phyloP scores from a whole-genome alignment of 2,113 vertebrate genomes.

The Carassius gibelio region DNA sequence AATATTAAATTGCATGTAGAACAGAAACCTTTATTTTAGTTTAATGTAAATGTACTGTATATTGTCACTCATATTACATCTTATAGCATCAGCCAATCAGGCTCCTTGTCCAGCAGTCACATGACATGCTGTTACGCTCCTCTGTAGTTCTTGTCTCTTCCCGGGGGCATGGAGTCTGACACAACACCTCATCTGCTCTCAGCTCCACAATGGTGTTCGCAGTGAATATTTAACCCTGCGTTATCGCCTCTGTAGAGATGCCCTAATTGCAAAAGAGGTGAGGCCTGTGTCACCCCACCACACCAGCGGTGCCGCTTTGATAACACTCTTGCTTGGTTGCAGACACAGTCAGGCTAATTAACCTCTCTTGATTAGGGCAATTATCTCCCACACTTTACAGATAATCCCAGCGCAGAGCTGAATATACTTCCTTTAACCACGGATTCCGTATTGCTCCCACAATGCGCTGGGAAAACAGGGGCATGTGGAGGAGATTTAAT shows the following conservation, averaged over 20 bases:
- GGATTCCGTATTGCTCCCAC: slow-evolving; percentile 17
- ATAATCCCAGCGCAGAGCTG: slow-evolving; percentile 64
- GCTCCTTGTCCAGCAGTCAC: slow-evolving; percentile 29
- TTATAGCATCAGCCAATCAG: neutral
- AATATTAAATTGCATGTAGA: neutral
- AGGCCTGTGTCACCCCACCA: slow-evolving; percentile 63
- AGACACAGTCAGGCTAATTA: slow-evolving; percentile 73
- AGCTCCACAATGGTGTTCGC: slow-evolving; percentile 34
- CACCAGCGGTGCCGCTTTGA: slow-evolving; percentile 63
- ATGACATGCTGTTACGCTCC: slow-evolving; percentile 19
- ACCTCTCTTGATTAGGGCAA: slow-evolving; percentile 80
- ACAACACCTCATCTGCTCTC: slow-evolving; percentile 25
- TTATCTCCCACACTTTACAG: slow-evolving; percentile 79
- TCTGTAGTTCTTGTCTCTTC: neutral
- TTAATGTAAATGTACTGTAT: neutral
- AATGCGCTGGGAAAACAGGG: neutral
- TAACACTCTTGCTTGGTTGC: slow-evolving; percentile 64
- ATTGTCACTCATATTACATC: neutral
- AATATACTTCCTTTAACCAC: slow-evolving; percentile 51
- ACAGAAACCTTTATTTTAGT: neutral
- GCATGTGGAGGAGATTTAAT: neutral
- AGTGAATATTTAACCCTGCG: slow-evolving; percentile 65
- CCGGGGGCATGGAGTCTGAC: slow-evolving; percentile 27
- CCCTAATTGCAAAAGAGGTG: slow-evolving; percentile 72
- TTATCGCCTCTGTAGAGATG: slow-evolving; percentile 60